Evolutionary conservation across 2,888 invertebrate species (phyloP).

Genomic region (Thymelicus sylvestris): DNA sequence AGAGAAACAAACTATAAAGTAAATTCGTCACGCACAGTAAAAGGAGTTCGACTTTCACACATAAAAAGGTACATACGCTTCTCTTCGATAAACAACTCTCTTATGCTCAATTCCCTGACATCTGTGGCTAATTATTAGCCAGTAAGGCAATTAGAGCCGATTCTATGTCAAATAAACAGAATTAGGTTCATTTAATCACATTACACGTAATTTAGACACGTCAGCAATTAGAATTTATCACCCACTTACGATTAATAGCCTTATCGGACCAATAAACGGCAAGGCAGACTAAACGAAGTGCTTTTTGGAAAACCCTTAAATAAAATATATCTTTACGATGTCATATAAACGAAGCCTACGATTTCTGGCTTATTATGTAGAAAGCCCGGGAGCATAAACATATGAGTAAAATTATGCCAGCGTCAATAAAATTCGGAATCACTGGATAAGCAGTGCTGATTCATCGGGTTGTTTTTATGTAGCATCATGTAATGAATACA

Average conservation of each 20-base stretch:
- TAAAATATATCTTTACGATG: slow-evolving; percentile 54
- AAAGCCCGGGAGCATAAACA: slow-evolving; percentile 55
- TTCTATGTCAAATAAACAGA: background rate
- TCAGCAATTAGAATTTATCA: slow-evolving; percentile 8
- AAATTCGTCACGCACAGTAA: no score
- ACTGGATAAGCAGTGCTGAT: slow-evolving; percentile 42
- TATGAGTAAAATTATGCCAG: slow-evolving; percentile 45
- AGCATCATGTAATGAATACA: slow-evolving; percentile 6
- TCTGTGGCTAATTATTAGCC: background rate
- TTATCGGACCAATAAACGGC: background rate
- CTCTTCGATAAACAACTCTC: no score
- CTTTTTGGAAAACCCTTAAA: slow-evolving; percentile 26
- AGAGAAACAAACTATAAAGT: no score
- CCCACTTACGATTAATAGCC: slow-evolving; percentile 12
- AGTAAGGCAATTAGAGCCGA: background rate
- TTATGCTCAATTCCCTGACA: background rate
- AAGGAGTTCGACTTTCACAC: no score
- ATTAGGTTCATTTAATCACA: slow-evolving; percentile 6
- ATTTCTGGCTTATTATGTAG: slow-evolving; percentile 60
- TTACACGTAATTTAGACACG: background rate
- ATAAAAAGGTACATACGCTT: no score
- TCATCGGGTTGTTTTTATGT: slow-evolving; percentile 24
- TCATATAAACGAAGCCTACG: slow-evolving; percentile 54
- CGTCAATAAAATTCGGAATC: slow-evolving; percentile 45
- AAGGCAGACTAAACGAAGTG: slow-evolving; percentile 3